Base-by-base conservation (phyloP, 2,888 invertebrate genomes). In the Laothoe populi region DNA sequence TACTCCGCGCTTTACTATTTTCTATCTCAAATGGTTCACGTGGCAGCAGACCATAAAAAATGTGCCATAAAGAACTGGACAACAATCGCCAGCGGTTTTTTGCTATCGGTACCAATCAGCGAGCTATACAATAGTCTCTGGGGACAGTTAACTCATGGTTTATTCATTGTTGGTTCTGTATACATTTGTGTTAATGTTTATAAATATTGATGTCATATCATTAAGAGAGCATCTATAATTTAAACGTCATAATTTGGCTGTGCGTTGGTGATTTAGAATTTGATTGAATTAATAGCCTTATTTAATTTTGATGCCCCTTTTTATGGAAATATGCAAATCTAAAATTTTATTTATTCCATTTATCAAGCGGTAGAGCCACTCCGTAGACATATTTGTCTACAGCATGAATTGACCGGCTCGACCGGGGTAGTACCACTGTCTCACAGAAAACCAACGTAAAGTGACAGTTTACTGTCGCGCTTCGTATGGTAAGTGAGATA, bases 131-230 rank as follows among this genome's bases (percentile, higher is more conserved):
- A 49, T 31, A n/a, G 3, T 8, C 8, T 26, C 26, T 53, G 16
- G 11, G 53, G 35, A 53, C 53, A 35, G 53, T 53, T 53, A 53
- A 8, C 31, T 53, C 53, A 53, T 53, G 53, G 19, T 31, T 53
- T 53, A 53, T 53, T 53, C 53, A 53, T 23, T 11, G 10, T 35
- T 4, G 19, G 31, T 53, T 19, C 26, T 31, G 26, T 48, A 24
- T 48, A 26, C 31, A 35, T 31, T 35, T 10, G 53, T 31, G 53
- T 53, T 53, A 53, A 35, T 26, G 48, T 19, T 53, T 53, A 53
- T 53, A 53, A 53, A 53, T 53, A 53, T 35, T 53, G 53, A 53
- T 53, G 53, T 53, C 11, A 19, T 53, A 19, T 53, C 53, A 19
- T 53, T 53, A 31, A 53, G 10, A 53, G 35, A 31, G n/a, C 26